phyloP scores from a whole-genome alignment of 2,888 invertebrate species.

The Pharmacophagus antenor region DNA sequence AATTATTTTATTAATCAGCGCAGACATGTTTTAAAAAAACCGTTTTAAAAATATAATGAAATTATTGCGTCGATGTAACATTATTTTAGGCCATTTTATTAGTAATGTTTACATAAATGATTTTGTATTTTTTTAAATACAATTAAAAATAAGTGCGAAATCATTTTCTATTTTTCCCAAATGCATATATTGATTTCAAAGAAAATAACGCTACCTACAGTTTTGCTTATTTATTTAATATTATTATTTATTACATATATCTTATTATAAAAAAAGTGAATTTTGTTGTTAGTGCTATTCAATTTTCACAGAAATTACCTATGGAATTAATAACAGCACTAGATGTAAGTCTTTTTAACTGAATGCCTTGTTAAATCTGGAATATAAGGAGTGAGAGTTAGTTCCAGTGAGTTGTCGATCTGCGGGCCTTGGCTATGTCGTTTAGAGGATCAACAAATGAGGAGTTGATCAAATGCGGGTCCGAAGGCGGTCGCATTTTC shows the following conservation, averaged over 20 bases:
- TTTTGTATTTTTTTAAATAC: too few relatives aligned
- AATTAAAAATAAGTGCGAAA: too few relatives aligned
- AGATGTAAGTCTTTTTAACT: conserved; percentile 13
- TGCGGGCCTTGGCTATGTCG: conserved; percentile 33
- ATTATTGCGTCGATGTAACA: neutral
- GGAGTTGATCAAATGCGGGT: conserved; percentile 43
- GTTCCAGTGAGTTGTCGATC: conserved; percentile 36
- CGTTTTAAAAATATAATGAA: neutral
- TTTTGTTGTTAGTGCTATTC: too few relatives aligned
- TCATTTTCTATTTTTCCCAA: too few relatives aligned
- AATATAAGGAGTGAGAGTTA: conserved; percentile 66
- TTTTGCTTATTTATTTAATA: too few relatives aligned
- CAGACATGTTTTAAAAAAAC: conserved; percentile 60
- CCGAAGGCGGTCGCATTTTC: conserved; percentile 65
- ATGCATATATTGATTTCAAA: too few relatives aligned
- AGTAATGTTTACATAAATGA: too few relatives aligned
- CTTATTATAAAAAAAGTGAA: too few relatives aligned
- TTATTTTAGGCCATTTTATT: neutral
- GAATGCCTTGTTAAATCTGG: conserved; percentile 35
- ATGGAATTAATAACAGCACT: neutral
- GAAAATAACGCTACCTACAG: too few relatives aligned
- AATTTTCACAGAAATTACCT: neutral
- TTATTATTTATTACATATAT: too few relatives aligned
- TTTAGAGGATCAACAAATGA: conserved; percentile 24
- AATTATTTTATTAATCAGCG: conserved; percentile 80